phyloP scores from a whole-genome alignment of 2,888 invertebrate species.

The Stegophylla sp. region DNA sequence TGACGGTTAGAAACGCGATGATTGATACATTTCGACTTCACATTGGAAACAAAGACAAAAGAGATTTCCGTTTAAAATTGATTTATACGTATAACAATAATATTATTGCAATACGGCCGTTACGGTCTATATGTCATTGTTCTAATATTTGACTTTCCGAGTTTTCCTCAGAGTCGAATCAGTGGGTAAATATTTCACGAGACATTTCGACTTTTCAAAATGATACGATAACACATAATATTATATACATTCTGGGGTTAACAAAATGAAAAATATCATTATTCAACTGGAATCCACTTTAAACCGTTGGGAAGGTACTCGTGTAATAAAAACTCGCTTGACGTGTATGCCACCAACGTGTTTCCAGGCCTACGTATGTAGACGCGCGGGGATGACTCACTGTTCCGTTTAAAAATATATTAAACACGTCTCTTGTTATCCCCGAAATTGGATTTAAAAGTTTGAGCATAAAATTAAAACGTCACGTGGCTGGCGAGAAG shows the following conservation, averaged over 20 bases:
- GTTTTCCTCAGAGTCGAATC: too few species aligned
- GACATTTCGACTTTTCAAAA: background rate
- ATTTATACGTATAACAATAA: too few species aligned
- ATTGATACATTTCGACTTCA: too few species aligned
- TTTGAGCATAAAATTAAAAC: constrained; percentile 47
- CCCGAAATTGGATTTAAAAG: constrained; percentile 28
- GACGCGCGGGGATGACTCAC: background rate
- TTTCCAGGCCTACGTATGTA: background rate
- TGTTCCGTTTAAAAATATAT: constrained; percentile 14
- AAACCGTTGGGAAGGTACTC: background rate
- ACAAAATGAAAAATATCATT: constrained; percentile 33
- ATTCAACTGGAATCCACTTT: background rate
- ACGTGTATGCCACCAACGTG: constrained; percentile 6
- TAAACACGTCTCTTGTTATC: background rate
- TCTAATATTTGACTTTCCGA: too few species aligned
- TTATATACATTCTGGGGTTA: background rate
- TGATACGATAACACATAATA: background rate
- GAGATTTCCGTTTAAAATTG: too few species aligned
- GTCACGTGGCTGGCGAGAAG: constrained; percentile 2
- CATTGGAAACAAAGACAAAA: too few species aligned
- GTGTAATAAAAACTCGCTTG: constrained; percentile 16
- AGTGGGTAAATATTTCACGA: background rate
- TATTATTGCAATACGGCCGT: too few species aligned
- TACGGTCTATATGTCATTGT: too few species aligned
- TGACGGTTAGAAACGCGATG: too few species aligned